Evolutionary conservation across 2,113 vertebrate genomes (phyloP), one percentile per base, ranked within the genome.

Genomic region (Osmerus mordax): DNA sequence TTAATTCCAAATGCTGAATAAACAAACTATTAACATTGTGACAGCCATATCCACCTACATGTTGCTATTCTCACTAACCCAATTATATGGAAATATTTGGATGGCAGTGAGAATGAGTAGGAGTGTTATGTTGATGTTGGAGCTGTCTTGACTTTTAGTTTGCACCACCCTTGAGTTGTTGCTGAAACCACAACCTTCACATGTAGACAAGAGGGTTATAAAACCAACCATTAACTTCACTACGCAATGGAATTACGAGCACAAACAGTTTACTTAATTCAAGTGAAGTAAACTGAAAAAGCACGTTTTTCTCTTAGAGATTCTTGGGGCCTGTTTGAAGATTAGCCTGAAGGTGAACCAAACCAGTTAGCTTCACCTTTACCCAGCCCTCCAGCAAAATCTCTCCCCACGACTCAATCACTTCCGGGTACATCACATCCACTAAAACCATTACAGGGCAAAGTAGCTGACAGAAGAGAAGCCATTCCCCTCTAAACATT

Each of bases 401-500:
- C 55, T 56, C n/a, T 18, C 4, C 55, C 55, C 9, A 47, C 41
- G 9, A 47, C 41, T 47, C 41, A 1, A 19, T 19, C 55, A 4
- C 55, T 18, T 19, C 55, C 1, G n/a, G 15, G 55, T 56, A 19
- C n/a, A 56, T 18, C 15, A 4, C 16, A 56, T 18, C 55, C 9
- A 11, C 41, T 47, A 47, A 47, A 47, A 47, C 41, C 41, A 47
- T 47, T 47, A 62, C 21, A 63, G 58, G 16, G 29, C 12, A 63
- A 36, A 64, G 12, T 5, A 63, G 47, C 74, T 80, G 79, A 86
- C 80, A 79, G 79, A n/a, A n/a, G 83, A 72, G 60, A 58, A 73
- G 75, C 3, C 15, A 73, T 81, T 81, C 72, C 78, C 41, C 41
- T 47, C 75, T 79, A 64, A 72, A 19, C 74, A 72, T 67, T 79